Evolutionary conservation across 2,888 invertebrate species (phyloP).

Genomic region (Merodon equestris): DNA sequence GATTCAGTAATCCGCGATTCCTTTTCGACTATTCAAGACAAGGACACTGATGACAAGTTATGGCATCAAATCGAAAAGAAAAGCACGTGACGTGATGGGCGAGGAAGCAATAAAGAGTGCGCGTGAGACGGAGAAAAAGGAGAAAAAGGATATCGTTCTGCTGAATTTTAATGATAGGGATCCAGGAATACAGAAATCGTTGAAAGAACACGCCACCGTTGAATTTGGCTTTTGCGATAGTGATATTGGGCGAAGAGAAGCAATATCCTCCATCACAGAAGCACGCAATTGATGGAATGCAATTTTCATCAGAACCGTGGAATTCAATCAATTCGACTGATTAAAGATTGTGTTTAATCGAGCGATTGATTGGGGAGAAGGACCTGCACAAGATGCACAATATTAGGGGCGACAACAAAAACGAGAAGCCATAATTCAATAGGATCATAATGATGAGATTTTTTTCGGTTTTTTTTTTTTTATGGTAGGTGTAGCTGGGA

Average conservation of each 20-base stretch:
- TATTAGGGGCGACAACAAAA: slow-evolving; percentile 7
- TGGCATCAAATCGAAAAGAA: no score
- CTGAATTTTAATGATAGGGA: slow-evolving; percentile 57
- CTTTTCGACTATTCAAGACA: slow-evolving; percentile 20
- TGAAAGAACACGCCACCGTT: slow-evolving; percentile 22
- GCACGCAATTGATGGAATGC: slow-evolving; percentile 48
- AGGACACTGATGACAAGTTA: no score
- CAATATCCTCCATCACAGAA: slow-evolving; percentile 29
- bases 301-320: slow-evolving; percentile 45
- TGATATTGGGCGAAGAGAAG: slow-evolving; percentile 41
- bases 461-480: no score
- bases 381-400: slow-evolving; percentile 43
- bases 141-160: slow-evolving; percentile 1
- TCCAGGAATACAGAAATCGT: neutral
- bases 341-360: slow-evolving; percentile 62
- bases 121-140: no score
- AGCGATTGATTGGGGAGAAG: slow-evolving; percentile 53
- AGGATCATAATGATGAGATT: slow-evolving; percentile 45
- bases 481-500: no score
- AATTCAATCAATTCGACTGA: slow-evolving; percentile 61
- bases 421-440: slow-evolving; percentile 28
- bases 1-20: slow-evolving; percentile 58
- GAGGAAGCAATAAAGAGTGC: no score
- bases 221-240: slow-evolving; percentile 36
- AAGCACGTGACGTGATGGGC: slow-evolving; percentile 38